phyloP scores from a whole-genome alignment of 2,888 invertebrate genomes.

The Rugalucina vietnamica region DNA sequence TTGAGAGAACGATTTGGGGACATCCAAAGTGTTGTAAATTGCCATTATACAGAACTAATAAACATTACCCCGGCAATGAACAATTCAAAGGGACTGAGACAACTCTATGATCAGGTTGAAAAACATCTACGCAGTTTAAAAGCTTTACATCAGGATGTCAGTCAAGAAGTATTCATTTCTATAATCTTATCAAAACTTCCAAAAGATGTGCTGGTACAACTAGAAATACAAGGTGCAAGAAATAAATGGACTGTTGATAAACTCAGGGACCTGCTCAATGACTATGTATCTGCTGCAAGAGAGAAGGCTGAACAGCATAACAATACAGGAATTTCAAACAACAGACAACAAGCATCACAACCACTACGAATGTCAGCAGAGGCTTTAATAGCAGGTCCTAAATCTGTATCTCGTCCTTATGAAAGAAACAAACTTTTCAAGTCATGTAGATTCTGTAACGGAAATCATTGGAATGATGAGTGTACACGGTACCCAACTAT shows the following conservation, averaged over 20 bases:
- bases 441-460: constrained; percentile 18
- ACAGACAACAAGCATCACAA: background rate
- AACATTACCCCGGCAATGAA: background rate
- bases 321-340: background rate
- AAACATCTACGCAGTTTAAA: constrained; percentile 33
- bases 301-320: background rate
- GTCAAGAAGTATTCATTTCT: constrained; percentile 28
- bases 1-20: constrained; percentile 34
- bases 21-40: too few relatives aligned
- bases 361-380: background rate
- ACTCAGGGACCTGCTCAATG: background rate
- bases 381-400: background rate
- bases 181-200: constrained; percentile 19
- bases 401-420: background rate
- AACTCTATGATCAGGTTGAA: constrained; percentile 4
- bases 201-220: background rate
- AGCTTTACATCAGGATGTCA: background rate
- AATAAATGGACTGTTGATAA: background rate
- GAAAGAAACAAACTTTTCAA: background rate
- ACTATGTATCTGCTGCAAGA: background rate
- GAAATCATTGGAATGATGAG: constrained; percentile 23
- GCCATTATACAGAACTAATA: constrained; percentile 21
- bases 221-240: background rate
- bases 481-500: constrained; percentile 24
- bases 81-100: constrained; percentile 7